Percentiles rank a stretch among this genome's conserved stretches.
These are phyloP conservation scores for Pedicia rivosa DNA, from an alignment of 2,888 invertebrate species.

Conservation along the genomic window DNA sequence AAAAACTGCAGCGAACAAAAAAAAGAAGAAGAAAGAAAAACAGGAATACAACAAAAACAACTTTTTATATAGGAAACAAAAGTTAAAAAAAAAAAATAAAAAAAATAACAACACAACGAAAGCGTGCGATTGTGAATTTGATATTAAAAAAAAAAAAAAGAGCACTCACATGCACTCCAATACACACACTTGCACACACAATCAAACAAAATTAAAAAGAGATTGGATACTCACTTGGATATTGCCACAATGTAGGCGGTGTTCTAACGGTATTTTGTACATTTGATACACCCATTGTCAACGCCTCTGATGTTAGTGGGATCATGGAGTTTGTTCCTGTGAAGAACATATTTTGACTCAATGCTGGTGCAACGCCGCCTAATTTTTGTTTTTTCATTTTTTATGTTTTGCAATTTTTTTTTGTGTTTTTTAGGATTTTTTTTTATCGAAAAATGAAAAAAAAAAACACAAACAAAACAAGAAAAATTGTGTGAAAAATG, in stretches of 20 bases:
- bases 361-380: conserved; percentile 10
- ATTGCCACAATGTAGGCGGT: conserved; percentile 64
- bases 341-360: conserved; percentile 17
- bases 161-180: too few relatives aligned
- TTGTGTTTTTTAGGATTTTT: conserved; percentile 1
- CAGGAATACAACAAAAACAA: too few relatives aligned
- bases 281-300: conserved; percentile 14
- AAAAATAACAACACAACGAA: background rate
- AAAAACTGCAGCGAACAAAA: too few relatives aligned
- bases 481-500: background rate
- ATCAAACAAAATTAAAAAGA: background rate
- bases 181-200: too few relatives aligned
- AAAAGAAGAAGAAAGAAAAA: too few relatives aligned
- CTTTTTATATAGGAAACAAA: background rate
- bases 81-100: background rate
- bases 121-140: too few relatives aligned
- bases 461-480: conserved; percentile 1
- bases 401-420: conserved; percentile 5
- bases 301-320: conserved; percentile 14
- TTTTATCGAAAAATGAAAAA: conserved; percentile 2
- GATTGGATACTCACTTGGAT: conserved; percentile 46
- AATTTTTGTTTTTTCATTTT: conserved; percentile 6
- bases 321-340: conserved; percentile 16
- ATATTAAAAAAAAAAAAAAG: too few relatives aligned
- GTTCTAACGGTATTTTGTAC: conserved; percentile 32